Conservation (phyloP, 1,140 invertebrate genomes). For the Brachionus manjavacas region DNA sequence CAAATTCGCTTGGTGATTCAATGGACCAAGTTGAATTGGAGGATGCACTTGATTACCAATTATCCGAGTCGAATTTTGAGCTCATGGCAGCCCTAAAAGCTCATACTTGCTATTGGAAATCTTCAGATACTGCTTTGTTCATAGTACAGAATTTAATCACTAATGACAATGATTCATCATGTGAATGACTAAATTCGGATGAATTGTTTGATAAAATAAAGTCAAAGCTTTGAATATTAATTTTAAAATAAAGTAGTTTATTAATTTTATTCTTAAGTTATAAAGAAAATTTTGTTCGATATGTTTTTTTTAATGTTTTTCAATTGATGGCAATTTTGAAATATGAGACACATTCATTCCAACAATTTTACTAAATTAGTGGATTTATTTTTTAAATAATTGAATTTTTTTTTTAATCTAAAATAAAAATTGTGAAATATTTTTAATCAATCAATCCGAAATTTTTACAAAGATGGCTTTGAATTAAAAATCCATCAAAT, state of each 20-base stretch:
- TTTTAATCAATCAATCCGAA: not conserved
- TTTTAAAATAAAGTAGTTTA: not conserved
- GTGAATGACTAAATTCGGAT: not conserved
- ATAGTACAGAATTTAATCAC: slow-evolving; percentile 55
- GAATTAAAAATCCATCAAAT: too few species aligned
- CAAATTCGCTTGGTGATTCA: not conserved
- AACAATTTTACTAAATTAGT: not conserved
- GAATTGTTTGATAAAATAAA: not conserved
- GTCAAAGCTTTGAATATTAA: not conserved
- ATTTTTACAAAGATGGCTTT: too few species aligned
- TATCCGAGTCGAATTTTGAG: slow-evolving; percentile 62
- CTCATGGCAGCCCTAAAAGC: slow-evolving; percentile 67
- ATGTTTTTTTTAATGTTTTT: not conserved
- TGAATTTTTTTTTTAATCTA: not conserved
- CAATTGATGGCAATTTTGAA: not conserved
- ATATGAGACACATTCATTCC: not conserved
- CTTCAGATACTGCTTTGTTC: slow-evolving; percentile 68
- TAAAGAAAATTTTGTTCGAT: not conserved
- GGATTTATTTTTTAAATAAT: not conserved
- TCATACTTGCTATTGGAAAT: slow-evolving; percentile 69
- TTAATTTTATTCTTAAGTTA: not conserved
- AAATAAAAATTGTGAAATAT: not conserved
- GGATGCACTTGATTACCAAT: slow-evolving; percentile 66
- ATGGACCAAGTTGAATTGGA: slow-evolving; percentile 58
- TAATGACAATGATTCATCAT: not conserved